Conservation (phyloP, 2,113 vertebrate species). For the Sphyrna mokarran region DNA sequence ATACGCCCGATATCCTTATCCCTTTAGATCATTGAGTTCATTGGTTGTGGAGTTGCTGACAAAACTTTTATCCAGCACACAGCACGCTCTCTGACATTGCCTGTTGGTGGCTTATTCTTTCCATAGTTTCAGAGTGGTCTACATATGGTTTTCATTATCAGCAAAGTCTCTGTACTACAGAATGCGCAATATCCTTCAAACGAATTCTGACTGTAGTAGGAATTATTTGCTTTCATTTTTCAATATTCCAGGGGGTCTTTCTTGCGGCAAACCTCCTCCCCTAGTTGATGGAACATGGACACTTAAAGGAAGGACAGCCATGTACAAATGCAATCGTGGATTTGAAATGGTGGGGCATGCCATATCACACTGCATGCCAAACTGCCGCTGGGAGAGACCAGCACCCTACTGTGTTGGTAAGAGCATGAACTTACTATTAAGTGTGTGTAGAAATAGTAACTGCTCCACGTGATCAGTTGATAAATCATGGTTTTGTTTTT, state of each 20-base stretch:
- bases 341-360: neutral
- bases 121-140: neutral
- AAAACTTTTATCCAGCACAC: neutral
- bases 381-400: neutral
- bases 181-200: neutral
- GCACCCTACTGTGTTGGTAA: slow-evolving; percentile 7
- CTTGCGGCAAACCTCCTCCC: neutral
- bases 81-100: neutral
- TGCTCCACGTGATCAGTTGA: neutral
- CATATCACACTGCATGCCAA: neutral
- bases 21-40: neutral
- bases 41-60: neutral
- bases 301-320: neutral
- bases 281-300: neutral
- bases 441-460: neutral
- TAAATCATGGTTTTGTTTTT: neutral
- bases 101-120: neutral
- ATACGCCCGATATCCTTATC: neutral
- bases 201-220: neutral
- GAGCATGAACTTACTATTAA: neutral
- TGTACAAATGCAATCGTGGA: neutral
- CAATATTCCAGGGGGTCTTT: neutral
- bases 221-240: neutral
- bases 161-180: neutral
- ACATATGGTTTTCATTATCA: neutral